Percentiles rank a stretch among this genome's conserved stretches.
phyloP scores from a whole-genome alignment of 2,888 invertebrate species.

The Diplolepis rosae region DNA sequence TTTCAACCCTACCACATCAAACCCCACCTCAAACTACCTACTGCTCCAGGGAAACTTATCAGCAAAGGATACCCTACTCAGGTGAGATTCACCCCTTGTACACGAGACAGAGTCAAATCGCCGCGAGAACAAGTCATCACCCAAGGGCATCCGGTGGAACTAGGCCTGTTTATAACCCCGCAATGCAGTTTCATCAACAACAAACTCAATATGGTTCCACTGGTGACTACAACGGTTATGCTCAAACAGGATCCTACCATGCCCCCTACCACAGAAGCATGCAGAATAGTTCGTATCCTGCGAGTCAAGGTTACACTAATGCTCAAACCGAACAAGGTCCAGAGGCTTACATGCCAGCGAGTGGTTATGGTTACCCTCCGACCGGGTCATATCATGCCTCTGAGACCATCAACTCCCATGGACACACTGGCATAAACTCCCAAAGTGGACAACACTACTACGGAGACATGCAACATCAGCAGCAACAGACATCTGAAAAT shows the following conservation, averaged over 20 bases:
- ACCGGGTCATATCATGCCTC: conserved; percentile 59
- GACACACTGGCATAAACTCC: conserved; percentile 72
- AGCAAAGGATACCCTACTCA: conserved; percentile 64
- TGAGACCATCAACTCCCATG: conserved; percentile 70
- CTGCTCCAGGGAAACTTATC: conserved; percentile 66
- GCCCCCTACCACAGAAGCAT: conserved; percentile 68
- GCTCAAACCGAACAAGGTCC: conserved; percentile 56
- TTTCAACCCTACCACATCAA: conserved; percentile 58
- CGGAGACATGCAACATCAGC: conserved; percentile 75
- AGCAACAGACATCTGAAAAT: conserved; percentile 68
- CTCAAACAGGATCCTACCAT: conserved; percentile 75
- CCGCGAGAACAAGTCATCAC: conserved; percentile 62
- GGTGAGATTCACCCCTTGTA: conserved; percentile 67
- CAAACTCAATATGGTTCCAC: conserved; percentile 73
- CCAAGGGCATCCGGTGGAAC: conserved; percentile 54
- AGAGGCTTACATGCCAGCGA: conserved; percentile 64
- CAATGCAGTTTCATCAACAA: conserved; percentile 74
- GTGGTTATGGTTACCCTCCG: conserved; percentile 65
- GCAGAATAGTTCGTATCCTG: conserved; percentile 57
- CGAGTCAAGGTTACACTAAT: conserved; percentile 53
- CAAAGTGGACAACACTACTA: conserved; percentile 74
- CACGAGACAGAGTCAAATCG: conserved; percentile 60
- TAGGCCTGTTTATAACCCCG: conserved; percentile 71
- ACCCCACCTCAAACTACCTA: conserved; percentile 62
- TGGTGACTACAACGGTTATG: conserved; percentile 75